Conservation (phyloP, 2,888 invertebrate species). For the Patella pellucida region DNA sequence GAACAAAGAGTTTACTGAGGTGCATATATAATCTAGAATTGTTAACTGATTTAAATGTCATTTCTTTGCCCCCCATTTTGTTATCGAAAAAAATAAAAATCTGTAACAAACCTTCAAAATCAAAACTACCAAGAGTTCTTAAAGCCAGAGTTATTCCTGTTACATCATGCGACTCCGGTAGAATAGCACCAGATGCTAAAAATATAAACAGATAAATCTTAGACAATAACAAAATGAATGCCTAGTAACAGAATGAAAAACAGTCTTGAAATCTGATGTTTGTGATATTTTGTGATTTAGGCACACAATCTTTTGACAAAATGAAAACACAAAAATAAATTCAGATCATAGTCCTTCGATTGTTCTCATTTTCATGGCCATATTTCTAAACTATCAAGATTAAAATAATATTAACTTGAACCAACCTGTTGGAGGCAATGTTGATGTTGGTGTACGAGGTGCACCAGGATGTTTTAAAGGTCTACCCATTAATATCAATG, state of each 20-base stretch:
- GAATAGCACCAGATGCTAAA: constrained; percentile 44
- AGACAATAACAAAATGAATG: neutral
- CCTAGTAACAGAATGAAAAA: neutral
- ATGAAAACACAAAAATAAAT: too few species aligned
- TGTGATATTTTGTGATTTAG: too few species aligned
- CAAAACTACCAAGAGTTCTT: constrained; percentile 88
- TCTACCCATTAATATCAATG: constrained; percentile 90
- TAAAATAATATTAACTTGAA: neutral
- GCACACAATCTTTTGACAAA: too few species aligned
- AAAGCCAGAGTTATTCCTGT: constrained; percentile 91
- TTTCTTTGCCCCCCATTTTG: too few species aligned
- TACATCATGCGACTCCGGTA: constrained; percentile 76
- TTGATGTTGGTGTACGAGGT: constrained; percentile 46
- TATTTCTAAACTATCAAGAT: too few species aligned
- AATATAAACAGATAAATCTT: constrained; percentile 1
- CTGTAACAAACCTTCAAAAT: constrained; percentile 81
- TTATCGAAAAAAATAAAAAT: too few species aligned
- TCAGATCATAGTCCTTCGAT: too few species aligned
- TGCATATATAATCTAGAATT: too few species aligned
- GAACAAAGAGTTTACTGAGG: too few species aligned
- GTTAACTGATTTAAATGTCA: too few species aligned
- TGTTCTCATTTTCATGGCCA: too few species aligned
- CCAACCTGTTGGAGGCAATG: constrained; percentile 41
- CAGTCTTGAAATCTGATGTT: too few species aligned
- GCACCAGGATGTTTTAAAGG: constrained; percentile 78